phyloP scores from a whole-genome alignment of 2,888 invertebrate species.

The Aphodius granarius region DNA sequence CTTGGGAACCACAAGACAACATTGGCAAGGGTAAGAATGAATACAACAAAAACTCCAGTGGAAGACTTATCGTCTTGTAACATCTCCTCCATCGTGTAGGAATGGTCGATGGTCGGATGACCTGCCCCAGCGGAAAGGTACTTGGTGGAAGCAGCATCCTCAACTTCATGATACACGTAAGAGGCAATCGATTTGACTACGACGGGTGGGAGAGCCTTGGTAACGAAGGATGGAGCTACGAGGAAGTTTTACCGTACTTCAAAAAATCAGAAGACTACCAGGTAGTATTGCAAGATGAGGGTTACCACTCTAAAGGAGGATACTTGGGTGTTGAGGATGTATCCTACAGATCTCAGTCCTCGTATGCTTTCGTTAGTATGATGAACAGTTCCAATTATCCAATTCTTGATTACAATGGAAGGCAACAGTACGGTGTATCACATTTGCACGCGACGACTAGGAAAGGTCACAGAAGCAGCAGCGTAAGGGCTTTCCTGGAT shows the following conservation, averaged over 20 bases:
- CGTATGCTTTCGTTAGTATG: conserved; percentile 47
- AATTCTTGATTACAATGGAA: conserved; percentile 53
- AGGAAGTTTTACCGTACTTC: conserved; percentile 56
- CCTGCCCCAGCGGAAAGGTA: conserved; percentile 62
- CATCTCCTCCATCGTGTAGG: conserved; percentile 18
- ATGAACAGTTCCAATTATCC: conserved; percentile 53
- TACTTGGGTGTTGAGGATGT: conserved; percentile 62
- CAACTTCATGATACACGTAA: conserved; percentile 72
- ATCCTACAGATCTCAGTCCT: conserved; percentile 54
- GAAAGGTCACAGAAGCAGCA: conserved; percentile 59
- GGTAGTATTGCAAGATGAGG: conserved; percentile 47
- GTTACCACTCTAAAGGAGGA: conserved; percentile 64
- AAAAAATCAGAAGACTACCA: conserved; percentile 52
- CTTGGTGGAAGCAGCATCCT: conserved; percentile 64
- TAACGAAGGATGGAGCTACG: conserved; percentile 70
- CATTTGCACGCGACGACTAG: conserved; percentile 54
- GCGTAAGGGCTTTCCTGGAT: conserved; percentile 62
- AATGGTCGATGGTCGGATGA: conserved; percentile 42
- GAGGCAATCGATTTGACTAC: conserved; percentile 71
- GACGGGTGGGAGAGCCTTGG: conserved; percentile 69
- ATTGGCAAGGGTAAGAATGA: conserved; percentile 37
- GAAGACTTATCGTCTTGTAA: too few species aligned
- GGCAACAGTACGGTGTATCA: conserved; percentile 50
- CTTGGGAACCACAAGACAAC: neutral
- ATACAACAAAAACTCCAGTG: neutral